phyloP scores from a whole-genome alignment of 2,888 invertebrate genomes.

The Pammene fasciana region DNA sequence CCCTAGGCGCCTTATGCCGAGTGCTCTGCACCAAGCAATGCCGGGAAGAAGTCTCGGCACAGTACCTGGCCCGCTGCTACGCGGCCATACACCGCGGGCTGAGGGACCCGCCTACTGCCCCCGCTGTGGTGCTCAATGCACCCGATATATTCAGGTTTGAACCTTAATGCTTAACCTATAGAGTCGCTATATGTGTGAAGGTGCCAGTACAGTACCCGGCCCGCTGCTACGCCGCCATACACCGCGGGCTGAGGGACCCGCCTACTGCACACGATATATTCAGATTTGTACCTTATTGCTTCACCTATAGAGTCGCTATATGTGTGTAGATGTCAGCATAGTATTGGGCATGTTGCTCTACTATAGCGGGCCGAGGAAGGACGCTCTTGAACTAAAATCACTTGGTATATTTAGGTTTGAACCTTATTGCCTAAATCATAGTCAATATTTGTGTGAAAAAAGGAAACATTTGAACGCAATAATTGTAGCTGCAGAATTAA shows the following conservation, averaged over 20 bases:
- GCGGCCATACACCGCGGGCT: constrained; percentile 95
- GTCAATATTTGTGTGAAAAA: background rate
- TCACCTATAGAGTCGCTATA: background rate
- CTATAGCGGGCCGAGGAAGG: constrained; percentile 92
- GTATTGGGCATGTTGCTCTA: constrained; percentile 96
- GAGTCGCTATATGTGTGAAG: background rate
- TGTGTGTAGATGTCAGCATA: constrained; percentile 88
- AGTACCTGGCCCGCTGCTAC: constrained; percentile 96
- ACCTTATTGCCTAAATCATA: background rate
- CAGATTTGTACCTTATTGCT: constrained; percentile 67
- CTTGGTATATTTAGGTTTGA: constrained; percentile 90
- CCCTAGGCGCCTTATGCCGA: constrained; percentile 96
- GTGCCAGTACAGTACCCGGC: constrained; percentile 96
- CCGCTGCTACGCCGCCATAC: constrained; percentile 95
- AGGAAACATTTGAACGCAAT: constrained; percentile 82
- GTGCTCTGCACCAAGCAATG: constrained; percentile 98
- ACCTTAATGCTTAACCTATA: background rate
- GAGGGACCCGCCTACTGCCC: constrained; percentile 87
- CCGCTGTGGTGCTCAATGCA: constrained; percentile 94
- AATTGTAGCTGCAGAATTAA: no score
- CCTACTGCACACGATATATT: constrained; percentile 94
- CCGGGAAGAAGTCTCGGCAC: constrained; percentile 95
- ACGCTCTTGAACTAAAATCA: constrained; percentile 94
- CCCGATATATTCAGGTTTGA: constrained; percentile 90
- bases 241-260: constrained; percentile 90